Percentiles rank a stretch among this genome's conserved stretches.
Conservation (phyloP, 1,140 invertebrate genomes). For the Hetaerina americana region DNA sequence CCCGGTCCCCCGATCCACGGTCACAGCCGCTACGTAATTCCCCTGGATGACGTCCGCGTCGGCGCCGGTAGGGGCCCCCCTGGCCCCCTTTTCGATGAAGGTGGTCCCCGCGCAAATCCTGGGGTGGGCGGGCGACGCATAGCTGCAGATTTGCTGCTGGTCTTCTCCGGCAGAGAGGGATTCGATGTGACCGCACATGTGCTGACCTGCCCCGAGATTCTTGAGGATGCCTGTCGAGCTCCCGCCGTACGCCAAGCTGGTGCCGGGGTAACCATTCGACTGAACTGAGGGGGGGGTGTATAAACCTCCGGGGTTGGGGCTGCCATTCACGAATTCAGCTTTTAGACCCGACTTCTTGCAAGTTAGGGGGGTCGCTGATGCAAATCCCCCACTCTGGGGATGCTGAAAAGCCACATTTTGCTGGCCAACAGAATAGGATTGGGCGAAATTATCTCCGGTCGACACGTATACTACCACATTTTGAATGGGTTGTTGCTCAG, state of each 20-base stretch:
- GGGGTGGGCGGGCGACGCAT: background rate
- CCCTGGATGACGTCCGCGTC: slow-evolving; percentile 2
- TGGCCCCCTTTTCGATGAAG: background rate
- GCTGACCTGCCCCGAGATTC: background rate
- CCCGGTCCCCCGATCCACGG: background rate
- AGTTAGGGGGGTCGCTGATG: slow-evolving; percentile 9
- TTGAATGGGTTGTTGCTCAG: slow-evolving; percentile 28
- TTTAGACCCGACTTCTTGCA: background rate
- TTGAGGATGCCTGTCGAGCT: background rate
- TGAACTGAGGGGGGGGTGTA: slow-evolving; percentile 3
- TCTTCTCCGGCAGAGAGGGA: background rate
- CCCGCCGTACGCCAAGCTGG: background rate
- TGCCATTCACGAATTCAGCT: slow-evolving; percentile 5
- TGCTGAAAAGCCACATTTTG: slow-evolving; percentile 23
- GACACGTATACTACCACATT: slow-evolving; percentile 36
- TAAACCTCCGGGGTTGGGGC: background rate
- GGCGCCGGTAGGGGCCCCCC: background rate
- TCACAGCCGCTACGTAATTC: slow-evolving; percentile 3
- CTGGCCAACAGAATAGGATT: slow-evolving; percentile 20
- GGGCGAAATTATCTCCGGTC: slow-evolving; percentile 29
- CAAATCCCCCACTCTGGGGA: slow-evolving; percentile 5
- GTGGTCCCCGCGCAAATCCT: background rate
- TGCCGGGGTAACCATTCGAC: slow-evolving; percentile 2
- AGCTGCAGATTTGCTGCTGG: background rate
- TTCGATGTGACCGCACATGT: slow-evolving; percentile 1